These are phyloP conservation scores for Temnothorax nylanderi DNA, from an alignment of 1,140 invertebrate species.

Conservation along the genomic window DNA sequence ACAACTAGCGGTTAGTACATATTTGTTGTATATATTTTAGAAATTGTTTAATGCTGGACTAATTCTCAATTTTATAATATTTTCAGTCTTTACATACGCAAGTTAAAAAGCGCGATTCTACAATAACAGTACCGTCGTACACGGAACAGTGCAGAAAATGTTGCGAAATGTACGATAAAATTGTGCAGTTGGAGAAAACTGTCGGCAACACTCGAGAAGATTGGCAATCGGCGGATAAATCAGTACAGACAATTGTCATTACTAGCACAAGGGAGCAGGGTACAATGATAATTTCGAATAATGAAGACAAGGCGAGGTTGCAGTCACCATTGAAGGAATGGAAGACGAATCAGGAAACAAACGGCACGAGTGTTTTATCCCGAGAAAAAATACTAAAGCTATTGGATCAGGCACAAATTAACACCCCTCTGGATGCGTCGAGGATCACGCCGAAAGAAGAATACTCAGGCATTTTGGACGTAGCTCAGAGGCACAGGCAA, in stretches of 20 bases:
- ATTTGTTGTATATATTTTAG: background rate
- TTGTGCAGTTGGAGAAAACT: background rate
- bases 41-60: slow-evolving; percentile 8
- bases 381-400: slow-evolving; percentile 82
- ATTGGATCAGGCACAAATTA: slow-evolving; percentile 82
- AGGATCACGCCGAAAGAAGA: slow-evolving; percentile 24
- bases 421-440: slow-evolving; percentile 70
- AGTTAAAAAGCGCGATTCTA: slow-evolving; percentile 51
- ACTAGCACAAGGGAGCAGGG: slow-evolving; percentile 9
- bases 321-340: slow-evolving; percentile 1
- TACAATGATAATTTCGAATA: background rate
- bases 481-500: slow-evolving; percentile 80
- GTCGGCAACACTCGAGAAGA: background rate
- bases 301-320: background rate
- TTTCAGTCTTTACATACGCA: slow-evolving; percentile 73
- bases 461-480: slow-evolving; percentile 29
- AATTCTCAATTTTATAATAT: slow-evolving; percentile 26
- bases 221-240: slow-evolving; percentile 6
- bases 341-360: slow-evolving; percentile 21
- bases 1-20: slow-evolving; percentile 79
- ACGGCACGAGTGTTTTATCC: slow-evolving; percentile 71
- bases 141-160: slow-evolving; percentile 39
- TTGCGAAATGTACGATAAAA: slow-evolving; percentile 29
- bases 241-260: slow-evolving; percentile 12
- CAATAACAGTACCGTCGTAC: background rate